Conservation (phyloP, 92 coral and sea anemone species). For the Micromussa lordhowensis region DNA sequence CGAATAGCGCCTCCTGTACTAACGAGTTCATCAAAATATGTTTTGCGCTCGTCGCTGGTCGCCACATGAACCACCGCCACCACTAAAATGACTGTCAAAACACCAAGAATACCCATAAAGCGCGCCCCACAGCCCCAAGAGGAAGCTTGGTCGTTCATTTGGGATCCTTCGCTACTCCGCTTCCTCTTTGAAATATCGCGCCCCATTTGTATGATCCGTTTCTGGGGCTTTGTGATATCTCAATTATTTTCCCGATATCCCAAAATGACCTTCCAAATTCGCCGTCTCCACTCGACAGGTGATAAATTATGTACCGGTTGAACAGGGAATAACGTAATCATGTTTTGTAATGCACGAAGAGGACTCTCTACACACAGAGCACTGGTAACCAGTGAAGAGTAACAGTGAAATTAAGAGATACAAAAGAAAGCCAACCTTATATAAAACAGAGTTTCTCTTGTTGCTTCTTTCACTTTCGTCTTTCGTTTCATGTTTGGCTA, state of each 20-base stretch:
- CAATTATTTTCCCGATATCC: slow-evolving; percentile 4
- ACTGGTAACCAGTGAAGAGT: slow-evolving; percentile 7
- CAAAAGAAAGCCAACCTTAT: neutral
- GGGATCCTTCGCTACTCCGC: slow-evolving; percentile 30
- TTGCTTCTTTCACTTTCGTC: neutral
- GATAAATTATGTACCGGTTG: slow-evolving; percentile 47
- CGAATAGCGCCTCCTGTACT: slow-evolving; percentile 99
- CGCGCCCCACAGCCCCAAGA: slow-evolving; percentile 80
- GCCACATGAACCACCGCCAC: slow-evolving; percentile 96
- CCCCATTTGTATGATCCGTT: slow-evolving; percentile 50
- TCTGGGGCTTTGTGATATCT: slow-evolving; percentile 26
- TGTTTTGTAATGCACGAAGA: slow-evolving; percentile 29
- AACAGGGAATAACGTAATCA: slow-evolving; percentile 43
- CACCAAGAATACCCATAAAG: slow-evolving; percentile 85
- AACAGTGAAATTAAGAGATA: neutral
- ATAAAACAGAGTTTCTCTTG: neutral
- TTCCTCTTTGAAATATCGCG: slow-evolving; percentile 57
- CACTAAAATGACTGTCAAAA: slow-evolving; percentile 90
- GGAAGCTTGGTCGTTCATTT: slow-evolving; percentile 32
- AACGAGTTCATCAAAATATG: slow-evolving; percentile 94
- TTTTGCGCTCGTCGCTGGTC: slow-evolving; percentile 90
- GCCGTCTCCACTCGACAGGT: slow-evolving; percentile 30
- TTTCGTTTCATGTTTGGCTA: neutral
- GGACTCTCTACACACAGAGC: neutral
- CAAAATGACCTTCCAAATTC: slow-evolving; percentile 36